Percentiles rank a stretch among this genome's conserved stretches.
phyloP scores from a whole-genome alignment of 30 jellyfish, hydroid and myxozoan species.

The Aurelia aurita region DNA sequence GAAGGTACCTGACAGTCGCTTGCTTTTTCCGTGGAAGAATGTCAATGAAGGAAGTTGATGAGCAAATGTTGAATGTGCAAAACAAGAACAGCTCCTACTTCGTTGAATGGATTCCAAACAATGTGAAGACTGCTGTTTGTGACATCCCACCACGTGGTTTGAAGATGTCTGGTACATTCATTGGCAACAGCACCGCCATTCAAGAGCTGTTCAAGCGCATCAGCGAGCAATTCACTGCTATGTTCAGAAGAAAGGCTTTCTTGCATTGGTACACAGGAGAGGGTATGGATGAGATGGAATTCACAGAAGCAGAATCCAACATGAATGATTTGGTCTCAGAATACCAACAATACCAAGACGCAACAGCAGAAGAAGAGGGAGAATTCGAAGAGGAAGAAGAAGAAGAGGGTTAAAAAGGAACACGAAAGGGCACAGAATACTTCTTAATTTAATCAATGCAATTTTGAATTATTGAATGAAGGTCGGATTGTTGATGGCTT shows the following conservation, averaged over 20 bases:
- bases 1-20: slow-evolving; percentile 98
- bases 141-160: slow-evolving; percentile 99
- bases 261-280: slow-evolving; percentile 99
- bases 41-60: slow-evolving; percentile 99
- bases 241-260: slow-evolving; percentile 99
- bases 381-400: slow-evolving; percentile 97
- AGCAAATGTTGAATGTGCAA: slow-evolving; percentile 95
- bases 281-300: slow-evolving; percentile 99
- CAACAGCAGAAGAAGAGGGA: slow-evolving; percentile 98
- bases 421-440: no score
- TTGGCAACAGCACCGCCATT: slow-evolving; percentile 99
- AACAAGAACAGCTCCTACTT: slow-evolving; percentile 97
- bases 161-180: slow-evolving; percentile 98
- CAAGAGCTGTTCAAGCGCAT: slow-evolving; percentile 98
- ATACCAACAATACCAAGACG: slow-evolving; percentile 99
- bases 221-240: slow-evolving; percentile 99
- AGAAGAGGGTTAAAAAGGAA: slow-evolving; percentile 46
- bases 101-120: slow-evolving; percentile 98
- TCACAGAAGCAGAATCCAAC: slow-evolving; percentile 99
- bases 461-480: no score
- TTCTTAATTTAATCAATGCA: no score
- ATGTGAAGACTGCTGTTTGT: slow-evolving; percentile 98
- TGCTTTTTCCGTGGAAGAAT: slow-evolving; percentile 98
- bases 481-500: no score
- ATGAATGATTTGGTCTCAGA: slow-evolving; percentile 99